These are phyloP conservation scores for Aphidius gifuensis DNA, from an alignment of 1,140 invertebrate genomes.

Conservation along the genomic window DNA sequence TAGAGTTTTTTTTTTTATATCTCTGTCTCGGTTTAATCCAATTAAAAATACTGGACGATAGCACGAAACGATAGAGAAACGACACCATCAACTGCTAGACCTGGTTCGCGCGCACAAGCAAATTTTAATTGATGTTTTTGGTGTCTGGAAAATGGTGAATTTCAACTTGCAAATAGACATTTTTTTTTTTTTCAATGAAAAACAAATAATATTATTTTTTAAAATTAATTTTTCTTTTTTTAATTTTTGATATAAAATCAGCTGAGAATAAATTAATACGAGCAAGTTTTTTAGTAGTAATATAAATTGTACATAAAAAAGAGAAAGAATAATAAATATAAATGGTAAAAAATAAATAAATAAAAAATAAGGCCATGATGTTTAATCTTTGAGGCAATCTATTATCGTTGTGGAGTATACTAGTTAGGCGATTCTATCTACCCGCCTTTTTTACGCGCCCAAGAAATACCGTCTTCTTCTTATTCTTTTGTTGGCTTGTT, in stretches of 20 bases:
- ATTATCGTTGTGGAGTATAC: slow-evolving; percentile 47
- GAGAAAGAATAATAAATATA: slow-evolving; percentile 6
- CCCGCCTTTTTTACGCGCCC: slow-evolving; percentile 47
- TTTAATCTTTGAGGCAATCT: slow-evolving; percentile 50
- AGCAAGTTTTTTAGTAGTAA: too few species aligned
- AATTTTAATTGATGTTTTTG: slow-evolving; percentile 52
- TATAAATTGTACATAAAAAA: neutral
- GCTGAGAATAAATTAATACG: neutral
- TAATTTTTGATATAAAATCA: neutral
- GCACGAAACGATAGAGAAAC: slow-evolving; percentile 40
- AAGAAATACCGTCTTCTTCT: slow-evolving; percentile 32
- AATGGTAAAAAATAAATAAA: slow-evolving; percentile 15
- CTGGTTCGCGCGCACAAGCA: slow-evolving; percentile 34
- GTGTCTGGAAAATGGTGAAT: neutral
- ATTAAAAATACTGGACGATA: slow-evolving; percentile 51
- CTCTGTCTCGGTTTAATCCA: slow-evolving; percentile 48
- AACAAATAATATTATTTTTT: neutral
- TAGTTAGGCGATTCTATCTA: slow-evolving; percentile 53
- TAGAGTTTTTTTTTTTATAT: neutral
- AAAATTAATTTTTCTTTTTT: neutral
- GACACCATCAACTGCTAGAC: slow-evolving; percentile 45
- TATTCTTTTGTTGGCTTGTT: slow-evolving; percentile 47
- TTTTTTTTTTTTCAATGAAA: slow-evolving; percentile 1
- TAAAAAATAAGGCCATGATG: slow-evolving; percentile 25
- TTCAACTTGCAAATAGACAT: neutral